Conservation (phyloP, 2,797 vertebrate genomes). For the Chelidonichthys spinosus region DNA sequence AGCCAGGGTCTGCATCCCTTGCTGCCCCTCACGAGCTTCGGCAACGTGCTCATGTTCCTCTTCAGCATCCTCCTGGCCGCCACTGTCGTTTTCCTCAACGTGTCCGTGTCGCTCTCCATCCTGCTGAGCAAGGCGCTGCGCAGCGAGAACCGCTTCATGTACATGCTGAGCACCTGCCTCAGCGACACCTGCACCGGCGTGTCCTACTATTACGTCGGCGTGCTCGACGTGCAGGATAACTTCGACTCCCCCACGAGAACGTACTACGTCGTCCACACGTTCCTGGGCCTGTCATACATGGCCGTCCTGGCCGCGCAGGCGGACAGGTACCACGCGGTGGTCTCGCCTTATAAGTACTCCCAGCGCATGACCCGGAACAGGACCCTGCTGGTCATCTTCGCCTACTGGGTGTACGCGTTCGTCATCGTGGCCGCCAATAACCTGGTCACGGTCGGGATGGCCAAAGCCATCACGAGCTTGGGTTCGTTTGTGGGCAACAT, state of each 20-base stretch:
- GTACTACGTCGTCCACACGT: conserved; percentile 77
- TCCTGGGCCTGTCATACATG: conserved; percentile 86
- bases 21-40: conserved; percentile 77
- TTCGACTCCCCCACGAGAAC: conserved; percentile 77
- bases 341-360: conserved; percentile 78
- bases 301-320: conserved; percentile 85
- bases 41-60: conserved; percentile 79
- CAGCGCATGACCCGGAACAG: conserved; percentile 77
- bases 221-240: conserved; percentile 79
- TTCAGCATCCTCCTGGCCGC: conserved; percentile 75
- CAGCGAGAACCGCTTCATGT: conserved; percentile 85
- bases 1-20: conserved; percentile 59
- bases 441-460: conserved; percentile 65
- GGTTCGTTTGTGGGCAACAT: conserved; percentile 79
- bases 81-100: conserved; percentile 79
- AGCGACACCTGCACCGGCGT: conserved; percentile 85
- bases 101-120: conserved; percentile 79
- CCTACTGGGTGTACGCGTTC: conserved; percentile 84
- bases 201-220: conserved; percentile 83
- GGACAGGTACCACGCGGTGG: conserved; percentile 84
- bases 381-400: conserved; percentile 77
- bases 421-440: conserved; percentile 76
- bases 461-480: conserved; percentile 69
- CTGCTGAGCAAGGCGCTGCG: conserved; percentile 77
- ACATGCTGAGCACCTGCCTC: conserved; percentile 87